phyloP scores from a whole-genome alignment of 2,797 vertebrate genomes.

The Phalanger gymnotis region DNA sequence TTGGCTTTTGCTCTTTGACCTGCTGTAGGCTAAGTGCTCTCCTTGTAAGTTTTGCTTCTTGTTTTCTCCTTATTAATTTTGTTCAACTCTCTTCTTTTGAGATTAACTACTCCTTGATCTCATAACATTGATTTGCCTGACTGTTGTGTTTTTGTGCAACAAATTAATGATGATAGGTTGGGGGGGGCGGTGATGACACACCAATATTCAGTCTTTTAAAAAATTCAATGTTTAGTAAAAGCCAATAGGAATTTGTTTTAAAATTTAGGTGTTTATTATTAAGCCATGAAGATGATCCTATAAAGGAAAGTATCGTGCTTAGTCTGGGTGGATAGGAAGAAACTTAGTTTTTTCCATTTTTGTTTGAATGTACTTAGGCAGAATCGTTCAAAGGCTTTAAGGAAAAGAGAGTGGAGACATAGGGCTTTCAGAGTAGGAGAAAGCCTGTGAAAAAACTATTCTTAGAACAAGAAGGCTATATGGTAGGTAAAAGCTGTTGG shows the following conservation, averaged over 20 bases:
- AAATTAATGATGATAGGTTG: neutral
- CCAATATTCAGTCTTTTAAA: neutral
- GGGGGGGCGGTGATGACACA: neutral
- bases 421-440: neutral
- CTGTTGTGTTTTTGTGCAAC: neutral
- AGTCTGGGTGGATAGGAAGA: neutral
- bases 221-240: neutral
- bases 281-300: neutral
- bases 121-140: neutral
- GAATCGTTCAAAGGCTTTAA: neutral
- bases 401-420: neutral
- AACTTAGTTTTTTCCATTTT: neutral
- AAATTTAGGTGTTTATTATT: neutral
- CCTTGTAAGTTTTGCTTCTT: neutral
- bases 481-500: neutral
- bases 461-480: neutral
- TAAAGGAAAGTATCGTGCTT: neutral
- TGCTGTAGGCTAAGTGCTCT: neutral
- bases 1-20: neutral
- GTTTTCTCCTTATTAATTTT: neutral
- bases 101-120: neutral
- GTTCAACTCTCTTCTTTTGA: neutral
- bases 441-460: neutral
- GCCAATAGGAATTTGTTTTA: neutral
- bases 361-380: neutral